Evolutionary conservation across 2,113 vertebrate genomes (phyloP), one percentile per base, ranked within the genome.

Genomic region (Chunga burmeisteri): DNA sequence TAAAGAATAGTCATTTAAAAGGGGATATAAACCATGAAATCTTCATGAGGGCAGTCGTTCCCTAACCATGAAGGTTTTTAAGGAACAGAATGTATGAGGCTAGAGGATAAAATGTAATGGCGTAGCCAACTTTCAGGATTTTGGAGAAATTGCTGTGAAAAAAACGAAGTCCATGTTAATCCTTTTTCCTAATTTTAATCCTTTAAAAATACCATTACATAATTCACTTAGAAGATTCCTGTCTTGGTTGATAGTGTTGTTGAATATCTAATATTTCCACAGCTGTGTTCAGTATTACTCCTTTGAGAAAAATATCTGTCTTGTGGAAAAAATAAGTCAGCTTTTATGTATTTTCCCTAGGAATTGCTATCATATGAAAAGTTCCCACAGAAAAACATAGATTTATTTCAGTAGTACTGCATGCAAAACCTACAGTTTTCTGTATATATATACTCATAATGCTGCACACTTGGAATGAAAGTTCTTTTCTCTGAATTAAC

Each of bases 201-300:
- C 68, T 90, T 93, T 80, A 90, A 91, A 96, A 94, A 87, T 46
- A 95, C 61, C 30, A 79, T 97, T 96, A 80, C 93, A 66, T 93
- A 96, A 94, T 61, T 83, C 40, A 21, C 30, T 90, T 87, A 93
- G 61, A 94, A 91, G 93, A 82, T 91, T 95, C 71, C 88, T 80
- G 81, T 85, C 70, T 88, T 88, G 53, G 85, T 96, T 95, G 93
- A 91, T 91, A 90, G 78, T 82, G 78, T 90, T 94, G 87, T 93
- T 87, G 90, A 94, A 80, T 56, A 85, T 53, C 52, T 87, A 91
- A 40, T 94, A 96, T 97, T 97, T 97, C 95, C 96, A 96, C 96
- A 97, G 96, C 96, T 97, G 96, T 70, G 87, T 91, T 96, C 93
- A 62, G 78, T 90, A 96, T 96, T 97, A 79, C 53, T 97, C 96